Conservation (phyloP, 1,140 invertebrate genomes). For the Brachystomella parvula region DNA sequence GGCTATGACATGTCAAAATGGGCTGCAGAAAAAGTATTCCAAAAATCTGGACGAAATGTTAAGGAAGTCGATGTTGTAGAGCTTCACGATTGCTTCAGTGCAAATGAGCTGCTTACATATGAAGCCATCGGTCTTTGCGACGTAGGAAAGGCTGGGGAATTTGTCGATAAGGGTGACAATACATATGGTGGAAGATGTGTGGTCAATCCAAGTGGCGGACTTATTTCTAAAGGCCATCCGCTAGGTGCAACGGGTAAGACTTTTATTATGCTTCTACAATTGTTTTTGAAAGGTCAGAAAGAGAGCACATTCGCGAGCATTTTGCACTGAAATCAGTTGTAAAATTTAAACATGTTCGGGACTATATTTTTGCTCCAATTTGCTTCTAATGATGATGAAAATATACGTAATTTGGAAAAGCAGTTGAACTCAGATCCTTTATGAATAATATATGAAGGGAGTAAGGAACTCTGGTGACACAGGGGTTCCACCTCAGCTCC, state of each 20-base stretch:
- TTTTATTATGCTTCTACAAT: not conserved
- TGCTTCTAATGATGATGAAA: no score
- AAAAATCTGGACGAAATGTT: constrained; percentile 65
- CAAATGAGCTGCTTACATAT: constrained; percentile 96
- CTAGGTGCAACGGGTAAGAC: constrained; percentile 81
- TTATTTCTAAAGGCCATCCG: constrained; percentile 98
- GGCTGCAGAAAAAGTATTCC: constrained; percentile 71
- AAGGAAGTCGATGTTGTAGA: constrained; percentile 91
- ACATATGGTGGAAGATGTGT: constrained; percentile 97
- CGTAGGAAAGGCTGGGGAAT: constrained; percentile 79
- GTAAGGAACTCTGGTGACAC: no score
- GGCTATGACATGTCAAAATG: constrained; percentile 91
- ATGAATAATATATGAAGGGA: no score
- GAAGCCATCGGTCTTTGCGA: constrained; percentile 90
- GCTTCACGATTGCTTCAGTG: constrained; percentile 97
- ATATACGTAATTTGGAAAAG: no score
- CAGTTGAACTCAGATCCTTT: no score
- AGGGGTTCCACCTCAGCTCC: no score
- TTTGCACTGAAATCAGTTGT: no score
- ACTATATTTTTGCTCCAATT: no score
- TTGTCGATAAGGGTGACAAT: constrained; percentile 89
- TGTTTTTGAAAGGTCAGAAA: not conserved
- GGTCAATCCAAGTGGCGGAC: constrained; percentile 92
- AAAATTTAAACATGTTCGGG: no score
- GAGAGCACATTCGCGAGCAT: no score